Base-by-base conservation (phyloP, 2,113 vertebrate genomes). In the Chaetodon auriga region DNA sequence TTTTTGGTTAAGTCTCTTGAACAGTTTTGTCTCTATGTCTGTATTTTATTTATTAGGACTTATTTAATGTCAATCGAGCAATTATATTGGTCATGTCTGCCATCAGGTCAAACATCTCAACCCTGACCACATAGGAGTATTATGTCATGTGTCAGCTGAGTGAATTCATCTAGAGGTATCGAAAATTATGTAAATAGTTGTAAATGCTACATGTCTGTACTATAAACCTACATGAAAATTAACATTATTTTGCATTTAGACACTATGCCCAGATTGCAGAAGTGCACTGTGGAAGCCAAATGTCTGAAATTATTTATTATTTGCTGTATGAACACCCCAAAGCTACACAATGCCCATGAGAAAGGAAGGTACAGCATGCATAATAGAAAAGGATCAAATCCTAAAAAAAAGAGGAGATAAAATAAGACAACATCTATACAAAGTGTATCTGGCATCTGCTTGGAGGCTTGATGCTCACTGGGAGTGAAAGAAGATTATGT, bases 401-500 rank as follows among this genome's bases (percentile, higher is more conserved):
- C 93, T 30, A 30, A 88, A 86, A 87, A 92, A 95, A 80, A 90
- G 91, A 73, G 81, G 62, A 95, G 94, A 96, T 96, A 89, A 95
- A 97, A 96, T 96, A 74, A 93, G 65, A 90, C 68, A 86, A 86
- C 72, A 78, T 86, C 68, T 64, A 23, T 45, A 73, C 57, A 81
- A 68, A 89, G 70, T 92, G 90, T 92, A 94, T 89, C 90, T 92
- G 91, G 93, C 94, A 96, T 95, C 95, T 94, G 94, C 92, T 88
- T 75, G 94, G 92, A 92, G 92, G 94, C 94, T 93, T 95, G 96
- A 96, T 97, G 95, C 95, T 92, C 90, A 87, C 94, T 84, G 94
- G 94, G 92, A 96, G 95, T 94, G 93, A 96, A 97, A 97, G 93
- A 92, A 97, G 97, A 99, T 99, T 99, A 98, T 96, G 94, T 94